A percentile compares a stretch with the other conserved stretches of the same genome.
These are phyloP conservation scores for Idaea biselata DNA, from an alignment of 2,888 invertebrate genomes.

Conservation along the genomic window DNA sequence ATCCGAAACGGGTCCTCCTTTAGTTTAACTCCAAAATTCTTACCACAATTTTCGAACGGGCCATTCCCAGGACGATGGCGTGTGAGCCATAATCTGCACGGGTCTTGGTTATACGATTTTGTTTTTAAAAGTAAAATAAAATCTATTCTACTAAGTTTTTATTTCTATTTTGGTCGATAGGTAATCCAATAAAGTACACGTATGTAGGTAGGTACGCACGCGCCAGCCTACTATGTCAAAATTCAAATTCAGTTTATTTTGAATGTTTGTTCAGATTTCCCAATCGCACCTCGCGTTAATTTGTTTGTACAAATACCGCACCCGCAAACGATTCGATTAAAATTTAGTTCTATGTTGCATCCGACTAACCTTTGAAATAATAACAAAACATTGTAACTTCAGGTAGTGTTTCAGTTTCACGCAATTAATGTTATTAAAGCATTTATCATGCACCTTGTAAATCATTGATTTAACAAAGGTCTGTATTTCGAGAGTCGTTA, in stretches of 20 bases:
- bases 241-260: slow-evolving; percentile 56
- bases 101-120: background rate
- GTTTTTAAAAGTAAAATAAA: background rate
- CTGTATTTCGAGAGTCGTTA: slow-evolving; percentile 5
- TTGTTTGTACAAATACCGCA: slow-evolving; percentile 65
- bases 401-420: background rate
- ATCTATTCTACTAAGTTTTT: background rate
- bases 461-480: background rate
- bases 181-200: slow-evolving; percentile 20
- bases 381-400: slow-evolving; percentile 8
- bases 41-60: background rate
- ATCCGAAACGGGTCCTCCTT: background rate
- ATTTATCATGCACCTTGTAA: background rate
- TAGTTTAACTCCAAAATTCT: background rate
- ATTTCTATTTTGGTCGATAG: slow-evolving; percentile 5
- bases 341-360: slow-evolving; percentile 57
- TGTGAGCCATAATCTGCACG: slow-evolving; percentile 1
- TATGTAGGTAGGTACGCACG: slow-evolving; percentile 5
- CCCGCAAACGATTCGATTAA: slow-evolving; percentile 62
- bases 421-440: background rate
- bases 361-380: slow-evolving; percentile 32
- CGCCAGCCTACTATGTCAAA: slow-evolving; percentile 36
- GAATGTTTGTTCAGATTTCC: slow-evolving; percentile 65
- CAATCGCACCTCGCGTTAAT: slow-evolving; percentile 68
- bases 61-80: background rate